Base-by-base conservation (phyloP, 2,113 vertebrate species). In the Aix galericulata region DNA sequence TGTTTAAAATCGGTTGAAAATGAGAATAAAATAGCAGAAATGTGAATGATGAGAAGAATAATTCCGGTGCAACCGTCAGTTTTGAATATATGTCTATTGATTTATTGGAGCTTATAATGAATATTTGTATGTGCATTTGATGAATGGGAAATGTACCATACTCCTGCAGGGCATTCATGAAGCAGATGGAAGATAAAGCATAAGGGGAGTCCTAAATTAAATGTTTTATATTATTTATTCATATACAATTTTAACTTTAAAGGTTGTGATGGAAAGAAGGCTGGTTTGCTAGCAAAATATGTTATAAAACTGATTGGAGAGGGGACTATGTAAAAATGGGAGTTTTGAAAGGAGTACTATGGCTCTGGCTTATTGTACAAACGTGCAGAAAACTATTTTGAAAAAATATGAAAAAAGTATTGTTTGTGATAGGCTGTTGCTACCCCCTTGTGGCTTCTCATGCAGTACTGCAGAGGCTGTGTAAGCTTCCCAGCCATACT, bases 371-470 rank as follows among this genome's bases (percentile, higher is more conserved):
- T 80, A 5, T 16, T 77, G 48, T 46, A 44, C 15, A 8, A 22
- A 8, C n/a, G 53, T 56, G 14, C 13, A 63, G 48, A 68, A 63
- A 79, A 42, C 11, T 5, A 1, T 22, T 5, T 21, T 17, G 63
- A 62, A 36, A 36, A 52, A 42, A 40, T 9, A 22, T 1, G 14
- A 64, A n/a, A 20, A 50, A 55, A 9, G 5, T 67, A 4, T 34
- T 86, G 52, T 72, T 76, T 40, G 4, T 31, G 26, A 17, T 72
- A 18, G 62, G 68, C 63, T 80, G 14, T 64, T 81, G 93, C 93
- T 91, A 76, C 80, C 92, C 79, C 76, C 88, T 73, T 53, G 82
- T 91, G 96, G 88, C 90, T 80, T 38, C 55, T 79, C 21, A 2
- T 9, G 42, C 3, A 21, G 52, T 55, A 22, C 67, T 36, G 81